These are phyloP conservation scores for Sminthurinus signatus DNA, from an alignment of 1,140 invertebrate species.

Conservation along the genomic window DNA sequence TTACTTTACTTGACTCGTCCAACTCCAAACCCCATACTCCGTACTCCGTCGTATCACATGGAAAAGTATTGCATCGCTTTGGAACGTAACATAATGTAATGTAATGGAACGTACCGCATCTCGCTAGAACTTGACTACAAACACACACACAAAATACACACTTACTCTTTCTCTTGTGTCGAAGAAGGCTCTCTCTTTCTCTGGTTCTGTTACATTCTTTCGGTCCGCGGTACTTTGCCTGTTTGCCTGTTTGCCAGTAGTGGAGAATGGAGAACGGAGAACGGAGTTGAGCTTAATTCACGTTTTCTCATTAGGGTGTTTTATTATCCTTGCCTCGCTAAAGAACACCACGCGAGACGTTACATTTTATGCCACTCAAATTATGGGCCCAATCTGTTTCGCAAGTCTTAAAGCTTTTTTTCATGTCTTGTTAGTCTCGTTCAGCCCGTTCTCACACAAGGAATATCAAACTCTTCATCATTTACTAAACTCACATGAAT, in stretches of 20 bases:
- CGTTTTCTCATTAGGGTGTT: slow-evolving; percentile 11
- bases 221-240: neutral
- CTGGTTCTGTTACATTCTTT: too few relatives aligned
- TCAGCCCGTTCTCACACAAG: neutral
- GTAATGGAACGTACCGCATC: neutral
- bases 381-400: slow-evolving; percentile 14
- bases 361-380: slow-evolving; percentile 12
- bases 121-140: too few relatives aligned
- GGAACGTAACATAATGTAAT: slow-evolving; percentile 6
- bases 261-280: neutral
- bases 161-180: too few relatives aligned
- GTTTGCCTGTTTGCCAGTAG: neutral
- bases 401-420: neutral
- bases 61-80: slow-evolving; percentile 4
- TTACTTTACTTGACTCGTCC: neutral
- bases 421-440: neutral
- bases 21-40: neutral
- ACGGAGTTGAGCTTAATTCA: slow-evolving; percentile 9
- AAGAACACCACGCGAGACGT: neutral
- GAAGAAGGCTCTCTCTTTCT: too few relatives aligned
- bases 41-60: slow-evolving; percentile 7
- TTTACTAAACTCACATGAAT: slow-evolving; percentile 2
- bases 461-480: neutral
- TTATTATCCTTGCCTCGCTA: slow-evolving; percentile 3
- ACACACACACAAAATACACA: too few relatives aligned